phyloP scores from a whole-genome alignment of 1,140 invertebrate genomes.

The Macrotrachela quadricornifera region DNA sequence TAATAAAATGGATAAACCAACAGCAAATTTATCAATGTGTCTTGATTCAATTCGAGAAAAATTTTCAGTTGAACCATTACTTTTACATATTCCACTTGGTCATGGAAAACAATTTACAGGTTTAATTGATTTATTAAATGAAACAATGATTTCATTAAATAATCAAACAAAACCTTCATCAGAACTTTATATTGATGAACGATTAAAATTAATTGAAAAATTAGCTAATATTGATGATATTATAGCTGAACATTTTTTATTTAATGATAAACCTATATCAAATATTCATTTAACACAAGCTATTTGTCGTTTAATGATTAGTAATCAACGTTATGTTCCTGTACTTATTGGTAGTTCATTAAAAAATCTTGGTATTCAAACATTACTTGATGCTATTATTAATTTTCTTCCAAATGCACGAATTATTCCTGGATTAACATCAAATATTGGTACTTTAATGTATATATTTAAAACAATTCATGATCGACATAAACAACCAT shows the following conservation, averaged over 20 bases:
- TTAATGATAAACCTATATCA: not conserved
- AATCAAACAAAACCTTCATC: no score
- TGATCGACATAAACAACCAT: slow-evolving; percentile 45
- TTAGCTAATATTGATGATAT: slow-evolving; percentile 10
- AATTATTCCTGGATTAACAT: slow-evolving; percentile 37
- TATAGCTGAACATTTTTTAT: slow-evolving; percentile 7
- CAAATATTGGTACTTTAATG: slow-evolving; percentile 34
- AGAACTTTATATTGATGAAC: no score
- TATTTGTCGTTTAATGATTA: not conserved
- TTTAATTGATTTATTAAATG: slow-evolving; percentile 54
- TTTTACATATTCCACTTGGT: slow-evolving; percentile 51
- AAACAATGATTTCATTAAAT: slow-evolving; percentile 30
- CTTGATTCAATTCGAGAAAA: slow-evolving; percentile 51
- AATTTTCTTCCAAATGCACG: slow-evolving; percentile 45
- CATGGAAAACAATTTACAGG: slow-evolving; percentile 36
- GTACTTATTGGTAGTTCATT: slow-evolving; percentile 75
- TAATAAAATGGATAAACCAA: slow-evolving; percentile 85
- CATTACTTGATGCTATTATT: slow-evolving; percentile 59
- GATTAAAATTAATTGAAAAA: slow-evolving; percentile 8
- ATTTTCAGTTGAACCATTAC: slow-evolving; percentile 44
- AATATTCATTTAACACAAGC: no score
- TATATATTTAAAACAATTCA: slow-evolving; percentile 65
- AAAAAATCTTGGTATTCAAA: slow-evolving; percentile 76
- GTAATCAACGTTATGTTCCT: slow-evolving; percentile 36
- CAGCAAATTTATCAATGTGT: slow-evolving; percentile 48